Percentiles rank a stretch among this genome's conserved stretches.
phyloP scores from a whole-genome alignment of 2,888 invertebrate species.

The Trachelus troglodyta region DNA sequence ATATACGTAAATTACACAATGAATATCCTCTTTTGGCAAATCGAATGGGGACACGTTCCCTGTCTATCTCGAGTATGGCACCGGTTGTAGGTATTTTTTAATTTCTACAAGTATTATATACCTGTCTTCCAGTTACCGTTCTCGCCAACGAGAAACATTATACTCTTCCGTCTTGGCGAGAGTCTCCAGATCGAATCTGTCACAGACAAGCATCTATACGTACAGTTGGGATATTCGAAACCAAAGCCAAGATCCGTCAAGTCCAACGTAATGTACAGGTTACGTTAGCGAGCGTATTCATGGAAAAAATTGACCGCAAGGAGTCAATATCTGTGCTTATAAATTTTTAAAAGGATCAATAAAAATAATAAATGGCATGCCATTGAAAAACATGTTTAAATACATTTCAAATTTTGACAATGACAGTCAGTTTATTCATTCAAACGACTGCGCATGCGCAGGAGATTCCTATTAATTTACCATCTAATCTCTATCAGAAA shows the following conservation, averaged over 20 bases:
- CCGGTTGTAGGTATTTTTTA: neutral
- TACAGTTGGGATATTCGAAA: neutral
- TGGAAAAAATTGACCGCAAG: neutral
- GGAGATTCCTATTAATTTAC: constrained; percentile 44
- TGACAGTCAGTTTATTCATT: too few relatives aligned
- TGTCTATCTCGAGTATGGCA: neutral
- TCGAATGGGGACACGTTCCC: neutral
- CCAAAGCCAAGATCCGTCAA: neutral
- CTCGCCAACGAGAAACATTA: neutral
- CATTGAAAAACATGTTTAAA: neutral
- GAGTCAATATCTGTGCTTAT: too few relatives aligned
- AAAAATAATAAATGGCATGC: neutral
- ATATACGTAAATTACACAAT: neutral
- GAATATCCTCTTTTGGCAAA: neutral
- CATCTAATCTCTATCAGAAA: constrained; percentile 47
- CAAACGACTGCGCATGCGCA: neutral
- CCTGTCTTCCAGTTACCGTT: neutral
- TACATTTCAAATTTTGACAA: neutral
- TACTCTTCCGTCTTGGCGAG: neutral
- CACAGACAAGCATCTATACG: neutral
- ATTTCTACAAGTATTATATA: neutral
- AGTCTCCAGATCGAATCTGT: neutral
- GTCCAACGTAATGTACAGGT: neutral
- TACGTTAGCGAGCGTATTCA: neutral
- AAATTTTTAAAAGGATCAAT: neutral